Percentiles rank a stretch among this genome's conserved stretches.
These are phyloP conservation scores for Sebastes wilsoni DNA, from an alignment of 2,797 vertebrate species.

Conservation along the genomic window DNA sequence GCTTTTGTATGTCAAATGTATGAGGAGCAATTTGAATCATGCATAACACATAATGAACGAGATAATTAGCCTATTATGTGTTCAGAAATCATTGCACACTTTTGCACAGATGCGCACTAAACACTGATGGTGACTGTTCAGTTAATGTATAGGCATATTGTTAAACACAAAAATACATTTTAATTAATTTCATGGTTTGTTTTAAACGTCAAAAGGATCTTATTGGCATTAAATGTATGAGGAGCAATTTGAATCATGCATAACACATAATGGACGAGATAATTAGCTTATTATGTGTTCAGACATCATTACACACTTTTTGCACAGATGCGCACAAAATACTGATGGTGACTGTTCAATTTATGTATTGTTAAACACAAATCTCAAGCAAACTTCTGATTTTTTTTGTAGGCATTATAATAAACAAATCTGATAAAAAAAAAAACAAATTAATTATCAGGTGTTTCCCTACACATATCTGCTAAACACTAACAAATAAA, in stretches of 20 bases:
- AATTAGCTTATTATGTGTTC: not conserved
- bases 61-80: not conserved
- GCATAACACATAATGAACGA: not conserved
- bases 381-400: not conserved
- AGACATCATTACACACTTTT: not conserved
- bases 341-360: not conserved
- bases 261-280: not conserved
- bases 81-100: not conserved
- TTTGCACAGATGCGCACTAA: not conserved
- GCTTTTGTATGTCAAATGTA: not conserved
- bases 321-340: not conserved
- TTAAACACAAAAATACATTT: not conserved
- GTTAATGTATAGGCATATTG: not conserved
- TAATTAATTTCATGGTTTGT: not conserved
- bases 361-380: not conserved
- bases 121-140: too few relatives aligned
- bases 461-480: not conserved
- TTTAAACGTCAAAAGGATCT: not conserved
- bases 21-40: not conserved
- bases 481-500: not conserved
- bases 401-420: not conserved
- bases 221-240: not conserved
- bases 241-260: not conserved
- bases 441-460: not conserved
- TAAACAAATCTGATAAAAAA: not conserved